Conservation (phyloP, 2,888 invertebrate genomes). For the Oscheius myriophilus region DNA sequence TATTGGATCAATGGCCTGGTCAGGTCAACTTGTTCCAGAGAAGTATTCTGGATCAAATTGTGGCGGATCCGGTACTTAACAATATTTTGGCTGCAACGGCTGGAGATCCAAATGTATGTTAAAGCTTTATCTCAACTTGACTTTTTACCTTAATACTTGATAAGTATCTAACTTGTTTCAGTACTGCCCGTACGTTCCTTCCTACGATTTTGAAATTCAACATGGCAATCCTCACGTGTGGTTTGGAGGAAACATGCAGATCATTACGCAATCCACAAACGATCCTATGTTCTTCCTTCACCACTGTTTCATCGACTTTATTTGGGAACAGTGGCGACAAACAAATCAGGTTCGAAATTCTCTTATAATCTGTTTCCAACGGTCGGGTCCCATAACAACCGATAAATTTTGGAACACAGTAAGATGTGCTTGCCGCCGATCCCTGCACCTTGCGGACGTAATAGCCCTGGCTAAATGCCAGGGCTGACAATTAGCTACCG, state of each 20-base stretch:
- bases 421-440: no score
- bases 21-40: conserved; percentile 1
- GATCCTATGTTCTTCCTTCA: conserved; percentile 31
- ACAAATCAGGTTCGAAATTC: no score
- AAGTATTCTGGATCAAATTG: conserved; percentile 4
- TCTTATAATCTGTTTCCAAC: no score
- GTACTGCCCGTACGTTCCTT: conserved; percentile 13
- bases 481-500: no score
- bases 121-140: no score
- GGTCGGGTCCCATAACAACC: no score
- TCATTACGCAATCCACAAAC: conserved; percentile 19
- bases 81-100: conserved; percentile 21
- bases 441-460: no score
- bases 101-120: conserved; percentile 6
- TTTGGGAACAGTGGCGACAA: conserved; percentile 23
- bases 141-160: no score
- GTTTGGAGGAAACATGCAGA: conserved; percentile 28
- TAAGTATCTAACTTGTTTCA: background rate
- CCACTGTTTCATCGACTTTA: conserved; percentile 20
- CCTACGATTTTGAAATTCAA: conserved; percentile 7
- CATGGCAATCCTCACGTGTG: conserved; percentile 28
- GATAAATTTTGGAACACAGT: no score
- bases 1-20: conserved; percentile 20
- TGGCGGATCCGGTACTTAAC: conserved; percentile 2
- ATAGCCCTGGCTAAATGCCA: no score